Conservation (phyloP, 2,888 invertebrate genomes). For the Argyresthia goedartella region DNA sequence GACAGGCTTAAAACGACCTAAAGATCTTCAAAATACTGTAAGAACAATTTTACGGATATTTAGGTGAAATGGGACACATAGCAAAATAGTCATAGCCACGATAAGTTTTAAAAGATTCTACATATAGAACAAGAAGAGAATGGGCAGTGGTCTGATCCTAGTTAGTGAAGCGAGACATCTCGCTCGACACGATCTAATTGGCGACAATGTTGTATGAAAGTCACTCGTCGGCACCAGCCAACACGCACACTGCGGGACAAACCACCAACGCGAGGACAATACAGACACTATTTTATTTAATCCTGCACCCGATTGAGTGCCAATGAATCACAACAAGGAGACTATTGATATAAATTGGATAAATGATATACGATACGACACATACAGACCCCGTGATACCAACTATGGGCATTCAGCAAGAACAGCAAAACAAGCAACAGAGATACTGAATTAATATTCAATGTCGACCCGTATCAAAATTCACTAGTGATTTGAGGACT, state of each 20-base stretch:
- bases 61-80: no score
- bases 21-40: no score
- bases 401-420: constrained; percentile 32
- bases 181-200: constrained; percentile 25
- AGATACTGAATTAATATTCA: constrained; percentile 15
- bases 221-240: constrained; percentile 18
- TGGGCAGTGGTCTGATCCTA: neutral
- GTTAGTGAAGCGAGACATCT: constrained; percentile 8
- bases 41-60: no score
- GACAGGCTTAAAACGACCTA: no score
- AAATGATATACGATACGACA: constrained; percentile 22
- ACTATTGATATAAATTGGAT: constrained; percentile 44
- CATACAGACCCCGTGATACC: neutral
- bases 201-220: constrained; percentile 29
- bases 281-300: constrained; percentile 38
- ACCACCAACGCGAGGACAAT: constrained; percentile 19
- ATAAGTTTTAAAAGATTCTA: neutral
- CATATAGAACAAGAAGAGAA: neutral
- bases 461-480: constrained; percentile 53
- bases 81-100: no score
- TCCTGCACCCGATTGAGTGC: constrained; percentile 33
- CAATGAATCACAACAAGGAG: constrained; percentile 37
- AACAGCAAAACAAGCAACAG: constrained; percentile 29
- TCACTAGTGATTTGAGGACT: constrained; percentile 22
- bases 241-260: neutral